phyloP scores from a whole-genome alignment of 1,140 invertebrate species.

The Drosophila lacteicornis region DNA sequence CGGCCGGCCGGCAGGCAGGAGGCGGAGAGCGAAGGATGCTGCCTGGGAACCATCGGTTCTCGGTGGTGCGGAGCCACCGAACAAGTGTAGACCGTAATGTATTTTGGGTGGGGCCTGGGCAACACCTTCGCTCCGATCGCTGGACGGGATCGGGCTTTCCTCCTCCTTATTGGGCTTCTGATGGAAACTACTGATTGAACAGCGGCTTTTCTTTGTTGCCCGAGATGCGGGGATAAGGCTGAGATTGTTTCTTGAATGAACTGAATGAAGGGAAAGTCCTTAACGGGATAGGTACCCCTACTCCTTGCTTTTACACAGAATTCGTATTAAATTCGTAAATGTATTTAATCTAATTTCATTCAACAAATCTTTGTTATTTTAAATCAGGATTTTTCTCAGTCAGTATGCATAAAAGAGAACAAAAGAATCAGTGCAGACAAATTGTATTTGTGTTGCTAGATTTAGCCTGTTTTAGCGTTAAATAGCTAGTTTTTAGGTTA shows the following conservation, averaged over 20 bases:
- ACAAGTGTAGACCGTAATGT: conserved; percentile 76
- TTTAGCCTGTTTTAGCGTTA: too few relatives aligned
- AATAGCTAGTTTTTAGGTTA: too few relatives aligned
- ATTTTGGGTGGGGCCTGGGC: conserved; percentile 63
- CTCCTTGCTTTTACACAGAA: background rate
- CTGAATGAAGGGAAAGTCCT: background rate
- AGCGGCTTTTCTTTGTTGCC: conserved; percentile 25
- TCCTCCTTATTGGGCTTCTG: conserved; percentile 19
- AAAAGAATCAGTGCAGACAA: too few relatives aligned
- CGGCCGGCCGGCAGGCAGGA: conserved; percentile 9
- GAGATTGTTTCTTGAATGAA: conserved; percentile 5
- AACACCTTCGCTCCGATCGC: conserved; percentile 56
- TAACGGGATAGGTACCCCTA: background rate
- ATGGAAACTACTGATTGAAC: conserved; percentile 42
- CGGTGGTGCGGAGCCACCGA: conserved; percentile 3
- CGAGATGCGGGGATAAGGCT: conserved; percentile 26
- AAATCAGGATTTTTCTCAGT: too few relatives aligned
- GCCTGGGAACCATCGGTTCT: conserved; percentile 29
- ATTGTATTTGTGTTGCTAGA: too few relatives aligned
- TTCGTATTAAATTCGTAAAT: too few relatives aligned
- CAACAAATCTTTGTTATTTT: background rate
- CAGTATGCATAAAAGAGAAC: too few relatives aligned
- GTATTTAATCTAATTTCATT: background rate
- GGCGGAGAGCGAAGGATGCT: conserved; percentile 21
- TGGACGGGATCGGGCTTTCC: conserved; percentile 18